Conservation (phyloP, 2,113 vertebrate genomes). For the Natator depressus region DNA sequence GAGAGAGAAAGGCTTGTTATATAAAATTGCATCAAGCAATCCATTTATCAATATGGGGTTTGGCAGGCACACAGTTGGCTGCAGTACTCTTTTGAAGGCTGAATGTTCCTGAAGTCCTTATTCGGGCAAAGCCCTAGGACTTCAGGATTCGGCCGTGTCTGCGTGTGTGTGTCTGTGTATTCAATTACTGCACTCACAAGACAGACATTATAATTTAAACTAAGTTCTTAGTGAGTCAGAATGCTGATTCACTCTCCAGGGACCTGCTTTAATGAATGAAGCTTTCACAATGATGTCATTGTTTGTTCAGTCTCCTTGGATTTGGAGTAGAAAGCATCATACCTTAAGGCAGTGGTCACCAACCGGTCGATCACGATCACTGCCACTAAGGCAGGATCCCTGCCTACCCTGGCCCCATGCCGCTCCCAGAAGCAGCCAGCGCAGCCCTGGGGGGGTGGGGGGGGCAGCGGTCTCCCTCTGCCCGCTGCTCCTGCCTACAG, state of each 20-base stretch:
- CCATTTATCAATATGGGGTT: not conserved
- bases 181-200: not conserved
- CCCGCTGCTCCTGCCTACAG: no score
- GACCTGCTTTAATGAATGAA: not conserved
- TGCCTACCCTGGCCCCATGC: no score
- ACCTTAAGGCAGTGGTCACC: not conserved
- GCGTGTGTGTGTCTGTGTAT: not conserved
- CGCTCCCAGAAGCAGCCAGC: no score
- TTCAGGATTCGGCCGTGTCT: not conserved
- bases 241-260: not conserved
- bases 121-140: not conserved
- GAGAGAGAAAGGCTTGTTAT: not conserved
- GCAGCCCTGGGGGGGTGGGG: no score
- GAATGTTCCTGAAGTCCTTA: not conserved
- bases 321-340: not conserved
- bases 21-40: not conserved
- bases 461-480: no score
- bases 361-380: no score
- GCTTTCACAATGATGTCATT: not conserved
- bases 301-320: not conserved
- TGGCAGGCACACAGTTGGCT: not conserved
- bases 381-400: no score
- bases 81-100: not conserved
- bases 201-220: not conserved
- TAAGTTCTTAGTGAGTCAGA: not conserved